Evolutionary conservation across 2,113 vertebrate species (phyloP), one percentile per base, ranked within the genome.

Genomic region (Haemorhous mexicanus): DNA sequence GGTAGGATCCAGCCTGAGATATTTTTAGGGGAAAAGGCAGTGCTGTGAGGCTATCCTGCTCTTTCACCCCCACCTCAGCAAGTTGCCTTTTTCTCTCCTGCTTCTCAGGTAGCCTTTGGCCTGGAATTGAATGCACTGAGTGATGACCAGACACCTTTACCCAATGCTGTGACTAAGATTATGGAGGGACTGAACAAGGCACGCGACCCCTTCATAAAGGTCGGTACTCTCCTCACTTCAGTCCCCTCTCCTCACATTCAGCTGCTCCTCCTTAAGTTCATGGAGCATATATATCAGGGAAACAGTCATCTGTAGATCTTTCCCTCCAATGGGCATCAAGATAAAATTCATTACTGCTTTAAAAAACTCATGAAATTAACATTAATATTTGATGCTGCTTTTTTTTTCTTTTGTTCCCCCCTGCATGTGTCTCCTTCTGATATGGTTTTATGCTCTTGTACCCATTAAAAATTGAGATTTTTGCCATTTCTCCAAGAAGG

Each of bases 51-150:
- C 56, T 75, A 1, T 73, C n/a, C 39, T 80, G 24, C 37, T 59
- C 55, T 84, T 77, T 84, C n/a, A 68, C 13, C 23, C 33, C 50
- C 32, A 9, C 32, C 24, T 9, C 26, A 80, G 32, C 3, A 5
- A 72, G 56, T 52, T 90, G 16, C 11, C 49, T 75, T 76, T 87
- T 84, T 95, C 43, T 93, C 22, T 87, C 10, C 28, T 22, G 6
- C 24, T 83, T 68, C 70, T 70, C 90, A 99, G 99, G 98, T 98
- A 50, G 99, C 98, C 5, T 99, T 99, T 67, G 98, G 98, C 32
- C 97, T 99, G 94, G 98, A 99, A 80, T 95, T 99, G 79, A 97
- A 99, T 16, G 96, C 98, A 26, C 72, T 98, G 77, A 88, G 80
- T 0, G 92, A 97, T 4, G 94, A 78, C 30, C 97, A 97, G 77